phyloP scores from a whole-genome alignment of 2,888 invertebrate genomes.

The Melolontha melolontha region DNA sequence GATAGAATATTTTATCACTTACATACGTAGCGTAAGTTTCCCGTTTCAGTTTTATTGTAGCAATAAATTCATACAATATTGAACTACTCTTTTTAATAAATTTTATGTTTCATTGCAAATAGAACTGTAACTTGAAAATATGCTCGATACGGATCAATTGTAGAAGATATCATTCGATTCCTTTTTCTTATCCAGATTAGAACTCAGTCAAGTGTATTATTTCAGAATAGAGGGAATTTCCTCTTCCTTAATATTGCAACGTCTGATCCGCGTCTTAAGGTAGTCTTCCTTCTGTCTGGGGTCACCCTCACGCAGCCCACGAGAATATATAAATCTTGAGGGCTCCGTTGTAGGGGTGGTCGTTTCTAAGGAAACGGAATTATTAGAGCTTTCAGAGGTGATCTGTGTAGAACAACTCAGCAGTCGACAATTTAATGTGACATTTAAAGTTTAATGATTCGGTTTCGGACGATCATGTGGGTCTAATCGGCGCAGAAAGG shows the following conservation, averaged over 20 bases:
- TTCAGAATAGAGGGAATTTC: conserved; percentile 9
- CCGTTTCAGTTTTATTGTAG: no score
- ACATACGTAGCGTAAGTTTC: no score
- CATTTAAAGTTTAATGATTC: conserved; percentile 49
- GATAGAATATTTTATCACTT: no score
- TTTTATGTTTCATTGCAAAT: no score
- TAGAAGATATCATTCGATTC: conserved; percentile 26
- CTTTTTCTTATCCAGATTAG: conserved; percentile 38
- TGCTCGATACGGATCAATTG: conserved; percentile 24
- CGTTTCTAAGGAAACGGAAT: conserved; percentile 56
- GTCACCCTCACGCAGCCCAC: conserved; percentile 50
- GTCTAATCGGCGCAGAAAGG: conserved; percentile 18
- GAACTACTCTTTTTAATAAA: no score
- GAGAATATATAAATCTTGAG: conserved; percentile 61
- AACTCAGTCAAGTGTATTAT: conserved; percentile 36
- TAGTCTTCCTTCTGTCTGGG: conserved; percentile 44
- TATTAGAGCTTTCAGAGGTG: conserved; percentile 50
- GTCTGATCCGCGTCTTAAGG: conserved; percentile 47
- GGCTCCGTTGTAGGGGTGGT: conserved; percentile 59
- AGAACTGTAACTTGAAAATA: neutral
- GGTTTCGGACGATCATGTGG: conserved; percentile 34
- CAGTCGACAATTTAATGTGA: conserved; percentile 53
- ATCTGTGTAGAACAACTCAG: conserved; percentile 46
- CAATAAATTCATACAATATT: no score
- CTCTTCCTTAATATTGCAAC: conserved; percentile 43